These are phyloP conservation scores for Paramuricea clavata DNA, from an alignment of 92 coral and sea anemone genomes.

Conservation along the genomic window DNA sequence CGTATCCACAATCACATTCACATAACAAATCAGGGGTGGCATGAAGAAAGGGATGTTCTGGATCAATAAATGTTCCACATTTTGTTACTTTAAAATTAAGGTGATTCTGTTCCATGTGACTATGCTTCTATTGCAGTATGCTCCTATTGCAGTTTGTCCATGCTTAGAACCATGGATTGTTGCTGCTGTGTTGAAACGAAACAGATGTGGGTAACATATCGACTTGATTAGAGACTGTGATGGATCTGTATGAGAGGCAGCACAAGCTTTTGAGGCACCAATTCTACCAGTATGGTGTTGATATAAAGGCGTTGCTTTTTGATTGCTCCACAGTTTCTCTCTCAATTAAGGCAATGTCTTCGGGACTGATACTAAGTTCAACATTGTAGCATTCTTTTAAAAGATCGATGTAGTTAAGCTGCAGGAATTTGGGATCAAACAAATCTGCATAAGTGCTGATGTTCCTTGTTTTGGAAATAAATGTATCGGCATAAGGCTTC, in stretches of 20 bases:
- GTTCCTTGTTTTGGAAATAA: too few relatives aligned
- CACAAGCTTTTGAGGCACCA: conserved; percentile 48
- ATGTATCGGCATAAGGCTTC: too few relatives aligned
- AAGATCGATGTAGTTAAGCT: too few relatives aligned
- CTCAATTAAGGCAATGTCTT: conserved; percentile 52
- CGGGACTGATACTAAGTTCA: conserved; percentile 35
- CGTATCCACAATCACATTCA: conserved; percentile 59
- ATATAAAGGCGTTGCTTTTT: conserved; percentile 52
- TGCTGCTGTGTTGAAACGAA: conserved; percentile 45
- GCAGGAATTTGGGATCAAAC: too few relatives aligned
- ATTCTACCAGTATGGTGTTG: conserved; percentile 73
- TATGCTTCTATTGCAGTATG: too few relatives aligned
- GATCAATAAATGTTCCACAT: conserved; percentile 72
- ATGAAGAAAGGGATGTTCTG: conserved; percentile 71
- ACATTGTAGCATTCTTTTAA: too few relatives aligned
- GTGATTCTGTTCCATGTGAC: conserved; percentile 37
- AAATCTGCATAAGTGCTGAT: too few relatives aligned
- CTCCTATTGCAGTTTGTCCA: conserved; percentile 38
- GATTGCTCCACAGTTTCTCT: conserved; percentile 52
- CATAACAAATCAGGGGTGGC: conserved; percentile 71
- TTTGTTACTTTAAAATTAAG: conserved; percentile 59
- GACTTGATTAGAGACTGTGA: too few relatives aligned
- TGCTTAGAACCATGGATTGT: conserved; percentile 57
- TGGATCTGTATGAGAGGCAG: too few relatives aligned
- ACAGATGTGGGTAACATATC: conserved; percentile 15